A percentile compares a stretch with the other conserved stretches of the same genome.
phyloP scores from a whole-genome alignment of 2,888 invertebrate genomes.

The Nomada lathburiana region DNA sequence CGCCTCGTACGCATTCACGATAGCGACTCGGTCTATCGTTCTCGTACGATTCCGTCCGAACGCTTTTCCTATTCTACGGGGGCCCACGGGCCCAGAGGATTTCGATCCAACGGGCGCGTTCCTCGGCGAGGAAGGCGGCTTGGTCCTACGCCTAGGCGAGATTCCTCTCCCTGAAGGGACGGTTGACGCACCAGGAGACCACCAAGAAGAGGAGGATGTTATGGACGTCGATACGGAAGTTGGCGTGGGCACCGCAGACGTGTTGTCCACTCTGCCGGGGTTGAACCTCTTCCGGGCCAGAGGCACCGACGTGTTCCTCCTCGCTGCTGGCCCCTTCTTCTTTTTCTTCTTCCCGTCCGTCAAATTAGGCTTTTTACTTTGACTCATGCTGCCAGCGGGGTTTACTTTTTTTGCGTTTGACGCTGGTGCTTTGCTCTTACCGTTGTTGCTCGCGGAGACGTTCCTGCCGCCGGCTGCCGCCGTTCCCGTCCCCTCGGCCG shows the following conservation, averaged over 20 bases:
- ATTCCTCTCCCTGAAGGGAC: constrained; percentile 61
- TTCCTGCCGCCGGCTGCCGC: constrained; percentile 39
- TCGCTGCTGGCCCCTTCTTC: constrained; percentile 66
- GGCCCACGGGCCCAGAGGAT: not conserved
- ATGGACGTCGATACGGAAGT: constrained; percentile 52
- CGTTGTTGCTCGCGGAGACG: constrained; percentile 62
- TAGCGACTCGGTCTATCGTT: constrained; percentile 33
- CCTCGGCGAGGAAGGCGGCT: constrained; percentile 47
- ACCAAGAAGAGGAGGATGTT: constrained; percentile 67
- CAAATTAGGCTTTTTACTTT: constrained; percentile 74
- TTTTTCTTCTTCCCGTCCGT: constrained; percentile 74
- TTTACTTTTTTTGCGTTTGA: constrained; percentile 70
- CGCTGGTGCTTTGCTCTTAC: constrained; percentile 70
- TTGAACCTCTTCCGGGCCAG: constrained; percentile 68
- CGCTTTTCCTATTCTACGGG: constrained; percentile 54
- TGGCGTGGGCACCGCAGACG: constrained; percentile 62
- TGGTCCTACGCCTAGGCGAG: constrained; percentile 52
- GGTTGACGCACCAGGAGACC: constrained; percentile 70
- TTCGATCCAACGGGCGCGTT: constrained; percentile 60
- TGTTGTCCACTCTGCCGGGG: constrained; percentile 62
- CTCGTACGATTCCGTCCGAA: constrained; percentile 44
- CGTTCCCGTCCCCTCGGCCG: not conserved
- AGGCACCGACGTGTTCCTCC: constrained; percentile 55
- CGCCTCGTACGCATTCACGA: constrained; percentile 8
- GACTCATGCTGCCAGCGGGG: constrained; percentile 67